These are phyloP conservation scores for Embidobia sp. DNA, from an alignment of 2,888 invertebrate species.

Conservation along the genomic window DNA sequence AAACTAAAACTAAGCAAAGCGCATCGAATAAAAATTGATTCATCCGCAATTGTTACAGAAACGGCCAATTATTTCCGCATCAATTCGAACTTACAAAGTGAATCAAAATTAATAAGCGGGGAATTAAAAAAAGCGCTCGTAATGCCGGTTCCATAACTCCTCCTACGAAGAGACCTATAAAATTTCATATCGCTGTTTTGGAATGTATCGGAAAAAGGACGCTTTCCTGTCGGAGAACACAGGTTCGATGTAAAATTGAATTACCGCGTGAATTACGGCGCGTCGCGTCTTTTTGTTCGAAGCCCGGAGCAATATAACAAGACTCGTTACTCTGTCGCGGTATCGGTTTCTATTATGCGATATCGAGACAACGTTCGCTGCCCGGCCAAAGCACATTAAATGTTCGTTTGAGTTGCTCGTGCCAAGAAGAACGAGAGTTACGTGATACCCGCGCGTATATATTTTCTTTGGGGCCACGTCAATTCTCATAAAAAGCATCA, in stretches of 20 bases:
- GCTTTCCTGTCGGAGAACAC: slow-evolving; percentile 41
- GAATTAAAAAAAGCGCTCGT: neutral
- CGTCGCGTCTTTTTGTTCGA: slow-evolving; percentile 30
- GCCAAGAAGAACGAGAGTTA: slow-evolving; percentile 55
- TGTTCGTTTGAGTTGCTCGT: slow-evolving; percentile 59
- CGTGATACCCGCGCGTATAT: slow-evolving; percentile 39
- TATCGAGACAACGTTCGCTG: slow-evolving; percentile 46
- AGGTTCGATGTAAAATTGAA: slow-evolving; percentile 59
- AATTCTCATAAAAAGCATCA: slow-evolving; percentile 41
- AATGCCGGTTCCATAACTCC: slow-evolving; percentile 16
- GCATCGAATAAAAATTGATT: too few species aligned
- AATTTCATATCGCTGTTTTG: slow-evolving; percentile 33
- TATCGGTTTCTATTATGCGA: slow-evolving; percentile 52
- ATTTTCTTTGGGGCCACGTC: slow-evolving; percentile 51
- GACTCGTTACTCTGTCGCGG: slow-evolving; percentile 30
- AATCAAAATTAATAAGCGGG: neutral
- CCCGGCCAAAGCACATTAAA: slow-evolving; percentile 53
- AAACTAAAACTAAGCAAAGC: too few species aligned
- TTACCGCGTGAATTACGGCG: slow-evolving; percentile 45
- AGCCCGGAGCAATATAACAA: slow-evolving; percentile 37
- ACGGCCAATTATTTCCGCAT: too few species aligned
- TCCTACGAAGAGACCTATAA: slow-evolving; percentile 18
- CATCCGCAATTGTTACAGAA: too few species aligned
- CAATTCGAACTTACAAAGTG: neutral
- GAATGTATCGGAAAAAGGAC: slow-evolving; percentile 37